Evolutionary conservation across 2,888 invertebrate genomes (phyloP), one percentile per base, ranked within the genome.

Genomic region (Harpalus rufipes): DNA sequence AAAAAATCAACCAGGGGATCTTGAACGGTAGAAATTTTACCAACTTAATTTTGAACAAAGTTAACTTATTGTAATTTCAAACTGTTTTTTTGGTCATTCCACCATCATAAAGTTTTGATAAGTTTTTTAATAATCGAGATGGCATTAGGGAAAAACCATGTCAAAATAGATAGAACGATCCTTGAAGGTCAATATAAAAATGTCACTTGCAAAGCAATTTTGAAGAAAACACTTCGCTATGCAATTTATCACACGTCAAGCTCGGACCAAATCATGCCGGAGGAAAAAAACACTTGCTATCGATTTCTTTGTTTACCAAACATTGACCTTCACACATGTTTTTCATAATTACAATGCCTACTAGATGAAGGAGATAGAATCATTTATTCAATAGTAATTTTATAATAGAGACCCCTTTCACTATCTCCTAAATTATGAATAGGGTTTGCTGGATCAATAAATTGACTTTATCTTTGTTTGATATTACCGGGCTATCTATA

Each of bases 321-420:
- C 72, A 74, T 44, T 74, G 72, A 74, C 72, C 72, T 74, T 74
- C 72, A 18, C 72, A 74, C 72, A 74, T 74, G 68, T 68, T 74
- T 74, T 74, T 74, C 16, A 74, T 74, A 74, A 74, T 74, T 74
- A 74, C 72, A 21, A 18, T 10, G 72, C 72, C 41, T 44, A 74
- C 14, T 74, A 68, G 41, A 41, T 74, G 72, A 72, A 41, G 72
- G 44, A 44, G 72, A 74, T 44, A 44, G 41, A 41, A 44, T 74
- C 16, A 44, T 44, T 18, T 44, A 74, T 74, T 44, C 44, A 44
- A 16, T 8, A 39, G n/a, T 39, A 68, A 68, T 41, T 68, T 7
- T 7, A 74, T 44, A 44, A 74, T 74, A 44, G 14, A 41, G 18
- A 16, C 18, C 44, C 44, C 18, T 18, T 18, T 44, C 44, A 44